Evolutionary conservation across 1,140 invertebrate species (phyloP).

Genomic region (Rhopalosiphum maidis): DNA sequence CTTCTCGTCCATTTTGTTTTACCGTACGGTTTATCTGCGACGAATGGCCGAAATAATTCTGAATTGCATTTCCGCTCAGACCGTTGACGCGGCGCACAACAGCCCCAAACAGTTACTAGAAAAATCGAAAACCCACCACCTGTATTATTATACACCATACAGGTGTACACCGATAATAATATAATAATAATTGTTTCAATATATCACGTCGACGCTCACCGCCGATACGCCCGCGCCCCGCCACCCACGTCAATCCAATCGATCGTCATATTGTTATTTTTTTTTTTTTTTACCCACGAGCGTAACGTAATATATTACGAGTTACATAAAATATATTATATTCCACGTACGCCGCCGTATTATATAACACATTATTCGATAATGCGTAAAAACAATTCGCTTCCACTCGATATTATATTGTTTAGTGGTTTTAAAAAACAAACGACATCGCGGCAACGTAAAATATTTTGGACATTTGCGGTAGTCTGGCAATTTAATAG

Average conservation of each 20-base stretch:
- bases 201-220: neutral
- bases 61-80: neutral
- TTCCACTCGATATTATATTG: neutral
- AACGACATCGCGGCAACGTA: neutral
- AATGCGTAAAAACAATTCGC: neutral
- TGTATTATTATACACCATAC: neutral
- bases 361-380: neutral
- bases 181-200: constrained; percentile 14
- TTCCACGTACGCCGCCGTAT: neutral
- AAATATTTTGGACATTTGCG: neutral
- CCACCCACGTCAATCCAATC: neutral
- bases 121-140: neutral
- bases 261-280: neutral
- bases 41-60: neutral
- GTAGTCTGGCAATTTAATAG: neutral
- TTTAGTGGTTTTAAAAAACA: neutral
- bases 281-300: neutral
- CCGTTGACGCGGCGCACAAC: no score
- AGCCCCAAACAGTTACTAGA: neutral
- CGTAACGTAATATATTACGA: neutral
- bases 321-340: neutral
- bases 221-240: neutral
- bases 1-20: neutral
- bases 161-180: neutral
- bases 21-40: no score